Conservation (phyloP, 2,888 invertebrate genomes). For the Heliconius hortense region DNA sequence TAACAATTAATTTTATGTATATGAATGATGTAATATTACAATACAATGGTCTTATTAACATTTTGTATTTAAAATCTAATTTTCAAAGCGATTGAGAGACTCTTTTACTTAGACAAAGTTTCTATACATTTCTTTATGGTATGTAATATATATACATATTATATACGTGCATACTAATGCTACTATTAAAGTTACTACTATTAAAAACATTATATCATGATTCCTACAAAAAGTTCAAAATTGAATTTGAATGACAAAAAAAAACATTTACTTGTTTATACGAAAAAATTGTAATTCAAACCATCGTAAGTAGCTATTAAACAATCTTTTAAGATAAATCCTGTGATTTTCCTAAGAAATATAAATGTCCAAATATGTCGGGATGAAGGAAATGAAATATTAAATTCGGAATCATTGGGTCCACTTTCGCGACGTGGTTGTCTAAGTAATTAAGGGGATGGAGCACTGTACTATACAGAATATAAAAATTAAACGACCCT, state of each 20-base stretch:
- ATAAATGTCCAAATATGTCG: background rate
- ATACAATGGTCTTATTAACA: background rate
- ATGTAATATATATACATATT: background rate
- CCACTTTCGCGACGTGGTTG: background rate
- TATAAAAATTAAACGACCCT: slow-evolving; percentile 29
- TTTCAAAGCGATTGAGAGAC: slow-evolving; percentile 1
- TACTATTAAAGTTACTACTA: background rate
- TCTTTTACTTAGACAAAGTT: background rate
- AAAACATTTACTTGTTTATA: background rate
- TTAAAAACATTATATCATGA: background rate
- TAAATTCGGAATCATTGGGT: slow-evolving; percentile 2
- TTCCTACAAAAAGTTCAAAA: background rate
- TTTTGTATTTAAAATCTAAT: background rate
- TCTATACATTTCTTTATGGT: background rate
- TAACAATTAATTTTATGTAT: background rate
- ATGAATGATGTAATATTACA: background rate
- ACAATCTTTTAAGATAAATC: background rate
- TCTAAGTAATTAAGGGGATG: slow-evolving; percentile 20
- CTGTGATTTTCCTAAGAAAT: background rate
- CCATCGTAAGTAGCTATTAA: background rate
- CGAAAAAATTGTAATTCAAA: background rate
- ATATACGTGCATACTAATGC: slow-evolving; percentile 8
- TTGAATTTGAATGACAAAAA: background rate
- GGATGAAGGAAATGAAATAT: slow-evolving; percentile 13
- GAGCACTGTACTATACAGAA: slow-evolving; percentile 10